A percentile compares a stretch with the other conserved stretches of the same genome.
phyloP scores from a whole-genome alignment of 30 jellyfish, hydroid and myxozoan genomes.

The Kudoa iwatai region DNA sequence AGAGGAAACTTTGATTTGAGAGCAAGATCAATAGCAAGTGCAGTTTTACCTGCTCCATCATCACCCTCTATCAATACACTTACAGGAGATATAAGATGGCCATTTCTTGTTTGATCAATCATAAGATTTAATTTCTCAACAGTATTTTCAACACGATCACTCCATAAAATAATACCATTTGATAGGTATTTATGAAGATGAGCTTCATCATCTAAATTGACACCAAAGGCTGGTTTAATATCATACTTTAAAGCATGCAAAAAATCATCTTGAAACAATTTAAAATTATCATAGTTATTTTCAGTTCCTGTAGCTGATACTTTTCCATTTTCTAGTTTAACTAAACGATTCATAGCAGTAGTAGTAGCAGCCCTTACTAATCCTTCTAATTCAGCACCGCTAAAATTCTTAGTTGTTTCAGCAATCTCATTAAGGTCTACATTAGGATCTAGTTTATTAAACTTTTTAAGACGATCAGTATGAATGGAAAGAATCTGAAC shows the following conservation, averaged over 20 bases:
- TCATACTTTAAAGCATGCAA: constrained; percentile 30
- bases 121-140: constrained; percentile 28
- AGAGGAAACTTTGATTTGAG: constrained; percentile 39
- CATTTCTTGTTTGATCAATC: constrained; percentile 26
- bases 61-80: constrained; percentile 47
- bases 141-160: constrained; percentile 10
- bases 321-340: constrained; percentile 16
- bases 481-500: constrained; percentile 42
- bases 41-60: constrained; percentile 65
- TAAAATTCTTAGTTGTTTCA: constrained; percentile 33
- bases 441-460: constrained; percentile 8
- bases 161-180: constrained; percentile 36
- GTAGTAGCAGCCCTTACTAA: constrained; percentile 87
- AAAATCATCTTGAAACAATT: constrained; percentile 19
- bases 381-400: constrained; percentile 97
- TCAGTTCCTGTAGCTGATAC: constrained; percentile 34
- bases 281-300: constrained; percentile 3
- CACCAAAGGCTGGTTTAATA: constrained; percentile 70
- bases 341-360: constrained; percentile 42
- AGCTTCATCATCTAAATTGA: constrained; percentile 23
- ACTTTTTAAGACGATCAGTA: constrained; percentile 14
- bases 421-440: constrained; percentile 17
- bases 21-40: constrained; percentile 76
- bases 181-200: constrained; percentile 6
- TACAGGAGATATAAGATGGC: constrained; percentile 65